Evolutionary conservation across 64 coral and sea anemone species (phyloP), one percentile per base, ranked within the genome.

Genomic region (Montipora efflorescens): DNA sequence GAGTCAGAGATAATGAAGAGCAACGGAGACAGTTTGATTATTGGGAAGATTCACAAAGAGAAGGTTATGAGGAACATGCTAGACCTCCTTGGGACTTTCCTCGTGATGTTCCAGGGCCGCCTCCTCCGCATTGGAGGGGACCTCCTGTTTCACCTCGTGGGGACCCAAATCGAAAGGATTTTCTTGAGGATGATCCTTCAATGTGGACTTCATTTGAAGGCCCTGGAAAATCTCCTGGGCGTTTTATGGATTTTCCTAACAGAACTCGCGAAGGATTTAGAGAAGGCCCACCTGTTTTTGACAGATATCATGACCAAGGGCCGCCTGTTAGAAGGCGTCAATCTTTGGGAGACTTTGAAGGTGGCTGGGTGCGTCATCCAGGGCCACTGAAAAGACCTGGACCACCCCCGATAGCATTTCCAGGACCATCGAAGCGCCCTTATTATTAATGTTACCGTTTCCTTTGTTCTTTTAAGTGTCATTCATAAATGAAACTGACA

Each of bases 151-250:
- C 87, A 68, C 87, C 80, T 25, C 87, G 43, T 77, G 64, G 79
- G 18, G 53, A 75, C 80, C 64, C 67, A 6, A 94, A 83, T 61
- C 79, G 78, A 52, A 59, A 67, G 36, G 93, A 95, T 72, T 95
- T 95, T 69, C 82, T 79, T 1, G 90, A 90, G 51, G 93, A 94
- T 28, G 87, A 94, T 50, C 93, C 93, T 76, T 94, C 93, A 44
- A 49, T 75, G 59, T 94, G 93, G 93, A 94, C 87, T 73, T 94
- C 93, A 18, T 94, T 94, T 67, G 93, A 95, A 74, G 45, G 48
- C 70, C 79, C 87, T 47, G 90, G 88, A 76, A 75, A 74, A 45
- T 76, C 80, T 44, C 88, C 93, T 11, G 68, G 68, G 3, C 91
- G 82, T 67, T 82, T 71, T 20, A 11, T 79, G 16, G 69, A 80